These are phyloP conservation scores for Heteromurus nitidus DNA, from an alignment of 2,888 invertebrate species.

Conservation along the genomic window DNA sequence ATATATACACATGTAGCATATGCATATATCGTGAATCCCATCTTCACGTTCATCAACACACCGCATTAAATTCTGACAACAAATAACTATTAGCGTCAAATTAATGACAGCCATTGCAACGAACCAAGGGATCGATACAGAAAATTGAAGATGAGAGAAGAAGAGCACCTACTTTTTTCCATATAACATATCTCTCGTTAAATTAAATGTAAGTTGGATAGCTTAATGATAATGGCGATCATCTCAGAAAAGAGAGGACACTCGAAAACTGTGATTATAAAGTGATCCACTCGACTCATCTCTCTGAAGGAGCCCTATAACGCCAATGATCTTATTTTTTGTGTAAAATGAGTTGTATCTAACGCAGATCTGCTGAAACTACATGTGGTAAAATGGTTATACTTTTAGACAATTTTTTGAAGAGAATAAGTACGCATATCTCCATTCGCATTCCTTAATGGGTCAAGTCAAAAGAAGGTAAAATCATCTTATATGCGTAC, in stretches of 20 bases:
- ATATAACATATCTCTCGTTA: not conserved
- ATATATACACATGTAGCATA: not conserved
- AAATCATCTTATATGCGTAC: constrained; percentile 23
- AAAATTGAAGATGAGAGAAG: not conserved
- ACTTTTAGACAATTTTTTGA: too few species aligned
- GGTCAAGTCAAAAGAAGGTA: not conserved
- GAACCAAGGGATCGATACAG: not conserved
- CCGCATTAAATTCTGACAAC: not conserved
- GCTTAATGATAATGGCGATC: not conserved
- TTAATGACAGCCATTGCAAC: constrained; percentile 2
- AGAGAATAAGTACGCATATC: too few species aligned
- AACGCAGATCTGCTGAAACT: not conserved
- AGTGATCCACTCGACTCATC: not conserved
- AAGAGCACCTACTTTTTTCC: not conserved
- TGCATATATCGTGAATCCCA: not conserved
- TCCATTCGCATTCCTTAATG: not conserved
- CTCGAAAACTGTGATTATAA: not conserved
- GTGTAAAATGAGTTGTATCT: not conserved
- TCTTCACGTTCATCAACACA: not conserved
- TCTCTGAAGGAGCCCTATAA: not conserved
- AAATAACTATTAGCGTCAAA: constrained; percentile 10
- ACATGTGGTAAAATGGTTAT: too few species aligned
- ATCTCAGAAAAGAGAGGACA: not conserved
- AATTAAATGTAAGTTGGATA: not conserved
- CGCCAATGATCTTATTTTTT: too few species aligned